phyloP scores from a whole-genome alignment of 2,113 vertebrate genomes.

The Notothenia rossii region DNA sequence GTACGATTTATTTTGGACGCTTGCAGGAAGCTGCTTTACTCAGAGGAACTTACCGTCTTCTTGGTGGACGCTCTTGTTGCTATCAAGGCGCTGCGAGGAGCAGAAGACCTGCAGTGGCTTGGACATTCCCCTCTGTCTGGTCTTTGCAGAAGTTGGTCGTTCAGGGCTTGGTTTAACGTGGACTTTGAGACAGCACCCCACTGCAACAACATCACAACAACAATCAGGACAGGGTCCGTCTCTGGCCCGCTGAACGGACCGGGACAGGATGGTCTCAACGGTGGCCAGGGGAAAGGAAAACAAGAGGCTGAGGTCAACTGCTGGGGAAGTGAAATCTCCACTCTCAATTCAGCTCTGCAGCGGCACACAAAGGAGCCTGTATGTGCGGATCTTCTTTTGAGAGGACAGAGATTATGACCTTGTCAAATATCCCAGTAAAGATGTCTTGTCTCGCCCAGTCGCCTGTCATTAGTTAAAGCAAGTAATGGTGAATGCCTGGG shows the following conservation, averaged over 20 bases:
- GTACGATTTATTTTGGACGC: neutral
- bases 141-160: conserved; percentile 58
- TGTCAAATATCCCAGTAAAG: conserved; percentile 74
- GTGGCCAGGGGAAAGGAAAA: conserved; percentile 70
- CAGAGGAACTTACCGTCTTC: conserved; percentile 81
- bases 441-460: conserved; percentile 68
- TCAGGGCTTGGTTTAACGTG: conserved; percentile 58
- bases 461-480: conserved; percentile 76
- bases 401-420: conserved; percentile 74
- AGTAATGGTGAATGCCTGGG: conserved; percentile 72
- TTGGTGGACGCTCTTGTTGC: conserved; percentile 78
- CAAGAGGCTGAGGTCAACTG: conserved; percentile 71
- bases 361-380: conserved; percentile 68
- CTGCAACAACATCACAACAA: conserved; percentile 85
- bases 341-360: conserved; percentile 63
- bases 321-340: conserved; percentile 68
- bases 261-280: conserved; percentile 67
- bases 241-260: conserved; percentile 44
- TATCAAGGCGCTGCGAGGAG: conserved; percentile 49
- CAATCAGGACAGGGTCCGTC: conserved; percentile 42
- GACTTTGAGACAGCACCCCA: conserved; percentile 67
- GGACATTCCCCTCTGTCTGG: conserved; percentile 67
- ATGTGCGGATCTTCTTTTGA: conserved; percentile 61
- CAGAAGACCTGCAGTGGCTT: conserved; percentile 70
- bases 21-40: conserved; percentile 12